These are phyloP conservation scores for Dufourea novaeangliae DNA, from an alignment of 1,140 invertebrate species.

Conservation along the genomic window DNA sequence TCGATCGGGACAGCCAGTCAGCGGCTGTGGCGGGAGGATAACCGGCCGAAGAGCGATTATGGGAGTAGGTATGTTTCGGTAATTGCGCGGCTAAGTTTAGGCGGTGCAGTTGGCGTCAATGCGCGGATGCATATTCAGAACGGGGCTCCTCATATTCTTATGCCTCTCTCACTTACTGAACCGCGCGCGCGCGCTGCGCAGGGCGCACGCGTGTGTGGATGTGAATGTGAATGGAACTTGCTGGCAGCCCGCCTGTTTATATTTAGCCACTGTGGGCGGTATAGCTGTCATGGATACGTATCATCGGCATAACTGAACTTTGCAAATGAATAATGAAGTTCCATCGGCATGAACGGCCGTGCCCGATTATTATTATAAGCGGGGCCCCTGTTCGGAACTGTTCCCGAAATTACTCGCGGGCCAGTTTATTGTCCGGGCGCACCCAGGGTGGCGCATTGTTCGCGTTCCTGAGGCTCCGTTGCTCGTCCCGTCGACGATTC, in stretches of 20 bases:
- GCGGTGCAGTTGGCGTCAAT: constrained; percentile 80
- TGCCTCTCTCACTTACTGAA: constrained; percentile 69
- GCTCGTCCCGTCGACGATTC: constrained; percentile 16
- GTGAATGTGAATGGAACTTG: constrained; percentile 80
- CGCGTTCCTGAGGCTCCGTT: constrained; percentile 5
- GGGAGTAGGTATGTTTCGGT: constrained; percentile 78
- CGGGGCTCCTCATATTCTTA: constrained; percentile 78
- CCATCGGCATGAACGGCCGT: constrained; percentile 65
- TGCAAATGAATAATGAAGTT: constrained; percentile 81
- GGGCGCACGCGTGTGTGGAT: constrained; percentile 60
- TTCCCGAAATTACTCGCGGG: constrained; percentile 30
- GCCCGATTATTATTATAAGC: constrained; percentile 42
- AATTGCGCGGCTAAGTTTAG: constrained; percentile 81
- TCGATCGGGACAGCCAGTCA: constrained; percentile 18
- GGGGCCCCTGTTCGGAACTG: not conserved
- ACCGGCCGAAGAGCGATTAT: constrained; percentile 68
- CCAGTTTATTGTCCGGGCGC: constrained; percentile 35
- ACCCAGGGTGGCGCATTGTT: constrained; percentile 14
- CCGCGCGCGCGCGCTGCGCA: constrained; percentile 48
- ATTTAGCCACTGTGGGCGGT: constrained; percentile 82
- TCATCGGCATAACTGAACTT: constrained; percentile 81
- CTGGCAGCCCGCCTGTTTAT: constrained; percentile 81
- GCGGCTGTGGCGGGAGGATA: constrained; percentile 58
- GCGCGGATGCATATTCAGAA: constrained; percentile 81
- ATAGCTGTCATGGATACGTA: constrained; percentile 82